A percentile compares a stretch with the other conserved stretches of the same genome.
Evolutionary conservation across 2,888 invertebrate species (phyloP).

Genomic region (Dasypogon diadema): DNA sequence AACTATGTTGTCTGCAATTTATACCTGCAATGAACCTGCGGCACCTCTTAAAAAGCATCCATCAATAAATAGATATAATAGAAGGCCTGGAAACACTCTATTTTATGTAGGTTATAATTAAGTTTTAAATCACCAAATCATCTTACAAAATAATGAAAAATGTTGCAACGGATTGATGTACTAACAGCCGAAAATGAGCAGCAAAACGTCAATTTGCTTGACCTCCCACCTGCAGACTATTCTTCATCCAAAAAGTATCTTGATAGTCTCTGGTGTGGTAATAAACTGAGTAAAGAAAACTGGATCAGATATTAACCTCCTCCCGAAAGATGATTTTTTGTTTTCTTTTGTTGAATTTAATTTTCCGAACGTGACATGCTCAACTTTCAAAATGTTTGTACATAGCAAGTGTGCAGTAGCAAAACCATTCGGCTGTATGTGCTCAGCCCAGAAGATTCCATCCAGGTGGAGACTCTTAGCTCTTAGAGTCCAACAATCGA

Average conservation of each 20-base stretch:
- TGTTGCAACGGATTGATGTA: conserved; percentile 39
- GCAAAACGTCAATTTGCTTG: conserved; percentile 46
- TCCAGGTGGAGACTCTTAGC: neutral
- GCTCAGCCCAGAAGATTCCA: neutral
- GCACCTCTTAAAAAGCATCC: too few species aligned
- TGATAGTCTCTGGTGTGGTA: conserved; percentile 33
- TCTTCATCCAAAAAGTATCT: conserved; percentile 34
- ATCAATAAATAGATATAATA: neutral
- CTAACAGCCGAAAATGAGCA: conserved; percentile 44
- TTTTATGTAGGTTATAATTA: conserved; percentile 29
- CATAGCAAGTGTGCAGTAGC: conserved; percentile 5
- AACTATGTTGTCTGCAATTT: too few species aligned
- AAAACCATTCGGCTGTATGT: neutral
- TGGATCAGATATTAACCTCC: conserved; percentile 48
- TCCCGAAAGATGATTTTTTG: conserved; percentile 42
- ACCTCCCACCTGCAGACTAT: conserved; percentile 46
- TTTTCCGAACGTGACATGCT: conserved; percentile 55
- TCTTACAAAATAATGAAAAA: conserved; percentile 49
- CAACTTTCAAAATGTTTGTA: conserved; percentile 11
- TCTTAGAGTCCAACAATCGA: conserved; percentile 12
- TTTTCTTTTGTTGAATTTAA: conserved; percentile 52
- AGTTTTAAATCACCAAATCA: conserved; percentile 46
- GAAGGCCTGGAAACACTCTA: neutral
- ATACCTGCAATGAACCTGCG: too few species aligned
- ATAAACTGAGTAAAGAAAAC: conserved; percentile 31